Base-by-base conservation (phyloP, 1,140 invertebrate species). In the Meloidogyne exigua region DNA sequence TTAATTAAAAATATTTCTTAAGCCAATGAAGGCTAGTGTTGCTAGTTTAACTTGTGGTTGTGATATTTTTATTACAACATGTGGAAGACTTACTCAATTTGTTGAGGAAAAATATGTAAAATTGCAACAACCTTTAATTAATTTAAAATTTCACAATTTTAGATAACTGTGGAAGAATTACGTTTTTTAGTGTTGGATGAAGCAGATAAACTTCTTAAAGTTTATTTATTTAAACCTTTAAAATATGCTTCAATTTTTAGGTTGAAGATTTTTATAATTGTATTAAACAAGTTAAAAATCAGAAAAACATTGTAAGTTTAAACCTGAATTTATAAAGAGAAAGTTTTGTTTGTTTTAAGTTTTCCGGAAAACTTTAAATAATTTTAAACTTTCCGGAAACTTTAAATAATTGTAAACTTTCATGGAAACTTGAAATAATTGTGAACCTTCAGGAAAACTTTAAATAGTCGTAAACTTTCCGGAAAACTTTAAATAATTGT, bases 111-210 rank as follows among this genome's bases (percentile, higher is more conserved):
- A 42, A 62, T 73, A 28, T 73, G 75, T 76, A 26, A 26, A 32
- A 3, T 32, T 13, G 21, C 1, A 10, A 49, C 1, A 57, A 25
- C 39, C 11, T 3, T 44, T 69, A 10, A 26, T 21, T 72, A 28
- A 2, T 25, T 44, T 75, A 9, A 75, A 21, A 69, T 7, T 72
- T 49, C 62, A 9, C 7, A 2, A 21, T 67, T 63, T 62, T n/a
- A 78, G 76, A 36, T 78, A 9, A 62, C 49, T 57, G 42, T 79
- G 3, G 77, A 80, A 62, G 62, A 79, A 32, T 57, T 79, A n/a
- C 66, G 78, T 21, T 79, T 77, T 28, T 79, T 79, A 42, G 68
- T 79, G 21, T 36, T 79, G 13, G 77, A 79, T 44, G 77, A 79
- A 66, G 77, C 77, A 32, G 77, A 79, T 25, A 79, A 79, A 67